Conservation (phyloP, 2,797 vertebrate genomes). For the Phoxinus dragarum region DNA sequence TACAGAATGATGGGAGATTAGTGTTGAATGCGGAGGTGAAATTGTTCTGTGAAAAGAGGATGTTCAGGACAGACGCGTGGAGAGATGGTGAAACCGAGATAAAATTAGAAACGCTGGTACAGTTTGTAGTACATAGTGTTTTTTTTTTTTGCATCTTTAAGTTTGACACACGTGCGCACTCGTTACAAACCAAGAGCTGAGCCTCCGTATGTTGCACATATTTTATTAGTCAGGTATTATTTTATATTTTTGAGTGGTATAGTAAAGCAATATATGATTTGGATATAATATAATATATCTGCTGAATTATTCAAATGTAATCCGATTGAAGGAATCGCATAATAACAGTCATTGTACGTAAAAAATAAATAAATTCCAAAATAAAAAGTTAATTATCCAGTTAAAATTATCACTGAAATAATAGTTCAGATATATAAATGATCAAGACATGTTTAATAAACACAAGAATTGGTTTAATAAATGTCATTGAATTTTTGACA, state of each 20-base stretch:
- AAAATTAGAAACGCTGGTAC: slow-evolving; percentile 16
- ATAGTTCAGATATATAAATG: background rate
- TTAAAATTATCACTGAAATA: no score
- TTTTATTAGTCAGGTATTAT: background rate
- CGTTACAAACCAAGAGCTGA: background rate
- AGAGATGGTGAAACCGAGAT: slow-evolving; percentile 5
- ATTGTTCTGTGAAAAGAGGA: slow-evolving; percentile 73
- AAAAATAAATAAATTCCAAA: background rate
- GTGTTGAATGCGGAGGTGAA: slow-evolving; percentile 56
- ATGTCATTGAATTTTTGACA: background rate
- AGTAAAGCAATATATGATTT: background rate
- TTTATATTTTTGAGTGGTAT: background rate
- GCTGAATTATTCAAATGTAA: no score
- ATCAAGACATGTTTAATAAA: background rate
- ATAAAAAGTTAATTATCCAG: background rate
- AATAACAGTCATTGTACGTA: background rate
- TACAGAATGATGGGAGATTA: slow-evolving; percentile 72
- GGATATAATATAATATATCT: no score
- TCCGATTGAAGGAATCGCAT: background rate
- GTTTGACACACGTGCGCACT: background rate
- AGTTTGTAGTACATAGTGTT: background rate
- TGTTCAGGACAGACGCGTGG: slow-evolving; percentile 62
- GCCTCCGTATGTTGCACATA: background rate
- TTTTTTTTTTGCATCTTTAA: background rate
- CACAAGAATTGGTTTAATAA: background rate